Evolutionary conservation across 2,797 vertebrate species (phyloP), one percentile per base, ranked within the genome.

Genomic region (Sebastes steindachneri): DNA sequence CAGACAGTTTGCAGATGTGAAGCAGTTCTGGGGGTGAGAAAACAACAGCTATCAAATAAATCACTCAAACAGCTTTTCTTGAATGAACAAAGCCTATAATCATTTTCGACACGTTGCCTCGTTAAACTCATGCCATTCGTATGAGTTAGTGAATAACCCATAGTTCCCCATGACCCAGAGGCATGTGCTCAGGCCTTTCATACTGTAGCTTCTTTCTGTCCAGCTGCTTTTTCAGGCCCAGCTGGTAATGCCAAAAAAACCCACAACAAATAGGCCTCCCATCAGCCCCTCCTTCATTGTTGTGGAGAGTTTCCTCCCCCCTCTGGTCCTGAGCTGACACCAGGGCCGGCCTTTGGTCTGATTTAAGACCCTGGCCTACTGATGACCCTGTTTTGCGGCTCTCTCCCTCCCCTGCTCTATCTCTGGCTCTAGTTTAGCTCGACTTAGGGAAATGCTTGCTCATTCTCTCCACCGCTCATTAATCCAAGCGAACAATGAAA

Each of bases 291-390:
- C 84, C 70, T 48, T 90, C 79, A 70, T 88, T 92, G 90, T 93
- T 90, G 89, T 87, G n/a, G 71, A 74, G 89, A 74, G 73, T 67
- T 90, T 86, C 90, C 91, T 83, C 90, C 90, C 90, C 87, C 93
- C 84, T 78, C 75, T 85, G 83, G 82, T 90, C 83, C 79, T 64
- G 70, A 45, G 76, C 87, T 94, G 92, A 93, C 93, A 93, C 90
- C 73, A 68, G 79, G 87, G 83, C 70, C 48, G 77, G 91, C 93
- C 92, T 91, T 88, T 92, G 90, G 82, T 93, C 92, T 95, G 94
- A 94, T 95, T 94, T 95, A 95, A 94, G 94, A 89, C 92, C 90
- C 83, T 95, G 95, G 89, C 95, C 94, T 69, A 68, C 77, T 88
- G 89, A 81, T 94, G 94, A 95, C 93, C 94, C 93, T 84, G 80